Evolutionary conservation across 2,113 vertebrate genomes (phyloP).

Genomic region (Tachuris rubrigastra): DNA sequence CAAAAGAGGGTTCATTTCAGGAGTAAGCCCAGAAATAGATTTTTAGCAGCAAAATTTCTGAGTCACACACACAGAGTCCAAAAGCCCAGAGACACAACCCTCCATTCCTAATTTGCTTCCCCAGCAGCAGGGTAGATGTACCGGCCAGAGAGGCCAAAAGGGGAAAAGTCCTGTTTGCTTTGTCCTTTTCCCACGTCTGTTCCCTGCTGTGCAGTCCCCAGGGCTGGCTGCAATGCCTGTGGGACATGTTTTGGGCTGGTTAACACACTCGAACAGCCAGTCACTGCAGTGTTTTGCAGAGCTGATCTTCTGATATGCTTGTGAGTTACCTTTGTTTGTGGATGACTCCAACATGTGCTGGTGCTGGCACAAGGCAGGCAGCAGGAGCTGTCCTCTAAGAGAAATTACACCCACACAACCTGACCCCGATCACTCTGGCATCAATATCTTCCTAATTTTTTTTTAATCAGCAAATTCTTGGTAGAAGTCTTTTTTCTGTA

Average conservation of each 20-base stretch:
- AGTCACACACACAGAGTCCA: background rate
- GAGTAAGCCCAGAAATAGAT: background rate
- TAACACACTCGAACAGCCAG: background rate
- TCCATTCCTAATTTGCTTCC: background rate
- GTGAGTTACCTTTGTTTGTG: background rate
- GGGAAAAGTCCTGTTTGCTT: constrained; percentile 33
- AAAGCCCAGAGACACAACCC: background rate
- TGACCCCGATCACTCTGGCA: background rate
- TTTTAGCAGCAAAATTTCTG: background rate
- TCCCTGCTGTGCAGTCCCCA: rapidly evolving
- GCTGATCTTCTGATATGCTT: background rate
- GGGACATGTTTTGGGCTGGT: background rate
- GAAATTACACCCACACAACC: background rate
- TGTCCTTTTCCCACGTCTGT: background rate
- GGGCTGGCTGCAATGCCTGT: background rate
- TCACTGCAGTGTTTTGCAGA: background rate
- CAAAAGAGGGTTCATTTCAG: background rate
- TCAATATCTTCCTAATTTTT: background rate
- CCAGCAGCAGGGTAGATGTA: background rate
- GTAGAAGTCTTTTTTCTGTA: background rate
- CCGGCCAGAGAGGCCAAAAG: background rate
- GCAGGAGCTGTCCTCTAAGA: background rate
- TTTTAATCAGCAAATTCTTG: background rate
- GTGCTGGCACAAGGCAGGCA: background rate
- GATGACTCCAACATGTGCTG: background rate